These are phyloP conservation scores for Dolichopus griseipennis DNA, from an alignment of 2,888 invertebrate species.

Conservation along the genomic window DNA sequence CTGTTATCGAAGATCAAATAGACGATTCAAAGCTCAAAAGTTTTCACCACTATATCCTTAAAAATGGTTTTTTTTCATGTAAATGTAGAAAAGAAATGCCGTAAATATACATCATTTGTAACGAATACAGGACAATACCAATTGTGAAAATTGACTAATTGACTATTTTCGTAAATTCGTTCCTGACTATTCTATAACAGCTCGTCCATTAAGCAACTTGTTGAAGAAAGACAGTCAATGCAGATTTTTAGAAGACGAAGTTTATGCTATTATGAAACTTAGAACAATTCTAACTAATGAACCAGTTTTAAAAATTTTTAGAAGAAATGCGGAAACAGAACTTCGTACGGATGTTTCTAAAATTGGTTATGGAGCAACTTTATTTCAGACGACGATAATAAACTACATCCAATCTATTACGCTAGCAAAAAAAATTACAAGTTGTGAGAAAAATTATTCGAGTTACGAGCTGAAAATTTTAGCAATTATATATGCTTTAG, in stretches of 20 bases:
- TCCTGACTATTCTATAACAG: constrained; percentile 23
- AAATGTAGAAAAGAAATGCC: constrained; percentile 24
- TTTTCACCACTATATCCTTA: constrained; percentile 30
- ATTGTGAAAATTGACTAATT: constrained; percentile 27
- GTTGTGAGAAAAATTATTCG: constrained; percentile 10
- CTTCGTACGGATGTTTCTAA: neutral
- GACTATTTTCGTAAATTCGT: constrained; percentile 29
- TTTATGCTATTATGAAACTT: neutral
- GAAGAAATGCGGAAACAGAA: neutral
- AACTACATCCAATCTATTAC: constrained; percentile 4
- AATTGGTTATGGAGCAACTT: neutral
- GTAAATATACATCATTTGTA: constrained; percentile 30
- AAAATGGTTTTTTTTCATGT: constrained; percentile 35
- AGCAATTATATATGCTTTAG: too few species aligned
- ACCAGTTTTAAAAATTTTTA: neutral
- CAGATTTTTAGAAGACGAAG: neutral
- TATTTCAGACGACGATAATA: neutral
- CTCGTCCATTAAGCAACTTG: constrained; percentile 24
- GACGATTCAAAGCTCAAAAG: constrained; percentile 27
- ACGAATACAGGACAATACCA: constrained; percentile 31
- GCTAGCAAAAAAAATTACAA: constrained; percentile 5
- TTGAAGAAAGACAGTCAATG: neutral
- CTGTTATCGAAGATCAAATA: constrained; percentile 30
- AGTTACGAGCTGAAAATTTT: too few species aligned
- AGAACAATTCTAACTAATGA: neutral